A percentile compares a stretch with the other conserved stretches of the same genome.
phyloP scores from a whole-genome alignment of 2,888 invertebrate species.

The Synanthedon tipuliformis region DNA sequence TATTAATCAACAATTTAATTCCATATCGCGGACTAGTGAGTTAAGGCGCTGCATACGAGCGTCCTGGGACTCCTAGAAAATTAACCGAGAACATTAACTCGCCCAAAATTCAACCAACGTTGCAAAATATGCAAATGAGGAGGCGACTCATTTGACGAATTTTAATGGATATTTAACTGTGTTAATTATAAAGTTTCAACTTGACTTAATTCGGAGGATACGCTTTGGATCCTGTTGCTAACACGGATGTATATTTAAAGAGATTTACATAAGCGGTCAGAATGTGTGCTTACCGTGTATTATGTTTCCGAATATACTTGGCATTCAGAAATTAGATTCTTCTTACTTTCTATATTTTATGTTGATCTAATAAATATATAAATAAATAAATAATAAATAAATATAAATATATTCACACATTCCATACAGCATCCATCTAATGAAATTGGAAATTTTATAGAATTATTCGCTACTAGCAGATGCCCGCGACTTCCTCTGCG shows the following conservation, averaged over 20 bases:
- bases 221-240: slow-evolving; percentile 10
- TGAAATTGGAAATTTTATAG: no score
- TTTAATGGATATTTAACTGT: slow-evolving; percentile 63
- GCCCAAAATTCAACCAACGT: slow-evolving; percentile 38
- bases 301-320: background rate
- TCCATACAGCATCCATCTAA: no score
- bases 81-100: slow-evolving; percentile 43
- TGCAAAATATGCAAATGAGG: slow-evolving; percentile 62
- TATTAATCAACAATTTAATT: slow-evolving; percentile 67
- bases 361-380: no score
- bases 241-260: slow-evolving; percentile 29
- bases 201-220: slow-evolving; percentile 7
- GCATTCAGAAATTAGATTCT: no score
- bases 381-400: no score
- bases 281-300: background rate
- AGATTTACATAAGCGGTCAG: slow-evolving; percentile 19
- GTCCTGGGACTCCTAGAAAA: slow-evolving; percentile 51
- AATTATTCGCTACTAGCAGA: no score
- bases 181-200: slow-evolving; percentile 50
- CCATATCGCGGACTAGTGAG: slow-evolving; percentile 34
- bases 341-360: no score
- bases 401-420: no score
- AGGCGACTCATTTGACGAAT: slow-evolving; percentile 60
- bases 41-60: slow-evolving; percentile 38
- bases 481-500: no score